Evolutionary conservation across 1,140 invertebrate species (phyloP).

Genomic region (Callitettix versicolor): DNA sequence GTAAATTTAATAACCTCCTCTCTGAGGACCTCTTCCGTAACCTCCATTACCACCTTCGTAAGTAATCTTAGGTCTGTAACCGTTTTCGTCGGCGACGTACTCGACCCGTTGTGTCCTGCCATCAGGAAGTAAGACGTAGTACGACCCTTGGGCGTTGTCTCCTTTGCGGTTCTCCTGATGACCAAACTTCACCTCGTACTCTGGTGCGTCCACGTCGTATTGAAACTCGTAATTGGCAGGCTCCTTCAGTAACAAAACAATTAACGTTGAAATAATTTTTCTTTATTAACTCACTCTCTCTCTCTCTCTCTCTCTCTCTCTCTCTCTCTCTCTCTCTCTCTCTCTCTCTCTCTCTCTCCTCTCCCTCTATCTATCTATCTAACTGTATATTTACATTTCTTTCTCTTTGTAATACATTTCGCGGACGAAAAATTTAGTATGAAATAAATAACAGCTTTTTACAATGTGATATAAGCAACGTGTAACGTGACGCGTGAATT

Average conservation of each 20-base stretch:
- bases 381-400: too few species aligned
- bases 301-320: too few species aligned
- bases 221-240: conserved; percentile 76
- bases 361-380: too few species aligned
- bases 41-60: conserved; percentile 35
- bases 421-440: too few species aligned
- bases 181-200: conserved; percentile 64
- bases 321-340: background rate
- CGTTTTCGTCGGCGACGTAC: conserved; percentile 68
- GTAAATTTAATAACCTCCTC: conserved; percentile 28
- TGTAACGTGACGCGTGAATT: too few species aligned
- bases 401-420: too few species aligned
- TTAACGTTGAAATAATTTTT: too few species aligned
- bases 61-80: conserved; percentile 68
- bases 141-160: conserved; percentile 65
- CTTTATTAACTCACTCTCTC: too few species aligned
- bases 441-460: too few species aligned
- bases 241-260: conserved; percentile 41
- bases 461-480: too few species aligned
- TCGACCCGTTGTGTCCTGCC: conserved; percentile 74
- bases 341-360: background rate
- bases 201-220: conserved; percentile 69
- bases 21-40: conserved; percentile 15
- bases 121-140: conserved; percentile 74
- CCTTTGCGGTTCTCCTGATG: conserved; percentile 72